Base-by-base conservation (phyloP, 1,140 invertebrate species). In the Metaphire vulgaris region DNA sequence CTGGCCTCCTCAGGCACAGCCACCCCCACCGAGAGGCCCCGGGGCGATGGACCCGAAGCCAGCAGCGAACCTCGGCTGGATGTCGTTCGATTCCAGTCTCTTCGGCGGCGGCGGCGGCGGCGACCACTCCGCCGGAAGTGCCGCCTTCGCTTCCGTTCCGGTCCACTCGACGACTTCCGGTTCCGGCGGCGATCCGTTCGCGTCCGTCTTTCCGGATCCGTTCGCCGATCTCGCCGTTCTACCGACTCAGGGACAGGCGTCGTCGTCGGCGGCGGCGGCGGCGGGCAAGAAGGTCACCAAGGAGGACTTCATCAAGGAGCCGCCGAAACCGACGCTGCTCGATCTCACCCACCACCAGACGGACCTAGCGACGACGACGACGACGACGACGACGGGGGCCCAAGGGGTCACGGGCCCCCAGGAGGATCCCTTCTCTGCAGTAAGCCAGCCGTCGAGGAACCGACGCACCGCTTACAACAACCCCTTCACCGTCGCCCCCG, bases 291-390 rank as follows among this genome's bases (percentile, higher is more conserved):
- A 30, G 2, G 69, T 32, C 28, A 71, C 26, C 15, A 71, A 31
- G 33, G 33, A n/a, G 69, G 69, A 71, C 69, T 71, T 71, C 33
- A 33, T 71, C 26, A 71, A 71, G 69, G 69, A 71, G n/a, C 69
- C 69, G 21, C 69, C 69, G 14, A 71, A 71, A 16, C 30, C 33
- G 1, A 71, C 69, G 30, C 69, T 71, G 30, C 30, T 71, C 30
- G 69, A 71, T 16, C 33, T 71, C 30, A 33, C n/a, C 28, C n/a
- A 21, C n/a, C 69, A 71, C 21, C 30, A 71, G 69, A 6, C 6
- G n/a, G 2, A 26, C 67, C n/a, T 14, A 69, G 6, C 6, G 30
- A 6, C n/a, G 14, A 14, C 30, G n/a, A 6, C 41, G 6, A 21
- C 6, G 6, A 6, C 21, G 41, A 56, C 41, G 6, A 56, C 41